Evolutionary conservation across 2,797 vertebrate species (phyloP).

Genomic region (Semaprochilodus insignis): DNA sequence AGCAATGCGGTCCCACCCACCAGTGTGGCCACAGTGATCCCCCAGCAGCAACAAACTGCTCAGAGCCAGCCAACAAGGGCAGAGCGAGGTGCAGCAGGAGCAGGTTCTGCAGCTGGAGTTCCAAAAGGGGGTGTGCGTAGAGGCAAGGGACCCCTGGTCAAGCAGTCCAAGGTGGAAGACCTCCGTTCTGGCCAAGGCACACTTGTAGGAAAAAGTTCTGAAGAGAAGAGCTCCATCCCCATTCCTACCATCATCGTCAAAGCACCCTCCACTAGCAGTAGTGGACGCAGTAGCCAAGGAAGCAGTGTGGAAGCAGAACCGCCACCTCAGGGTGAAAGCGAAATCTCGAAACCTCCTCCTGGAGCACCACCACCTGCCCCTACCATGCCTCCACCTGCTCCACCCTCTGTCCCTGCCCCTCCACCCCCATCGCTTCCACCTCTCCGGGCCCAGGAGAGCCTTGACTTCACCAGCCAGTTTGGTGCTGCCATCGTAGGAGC

Average conservation of each 20-base stretch:
- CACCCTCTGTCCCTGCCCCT: slow-evolving; percentile 75
- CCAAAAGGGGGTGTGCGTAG: slow-evolving; percentile 80
- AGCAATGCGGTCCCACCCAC: slow-evolving; percentile 78
- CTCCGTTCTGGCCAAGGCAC: slow-evolving; percentile 76
- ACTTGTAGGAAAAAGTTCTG: slow-evolving; percentile 78
- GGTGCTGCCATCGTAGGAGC: slow-evolving; percentile 84
- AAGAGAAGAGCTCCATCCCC: slow-evolving; percentile 91
- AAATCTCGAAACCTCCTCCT: slow-evolving; percentile 76
- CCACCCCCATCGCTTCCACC: slow-evolving; percentile 77
- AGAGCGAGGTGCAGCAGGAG: slow-evolving; percentile 72
- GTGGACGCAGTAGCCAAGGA: slow-evolving; percentile 93
- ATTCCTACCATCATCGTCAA: slow-evolving; percentile 96
- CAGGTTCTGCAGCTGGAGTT: slow-evolving; percentile 63
- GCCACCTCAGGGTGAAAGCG: slow-evolving; percentile 70
- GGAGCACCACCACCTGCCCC: slow-evolving; percentile 73
- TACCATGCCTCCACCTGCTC: slow-evolving; percentile 80
- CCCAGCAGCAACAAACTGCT: slow-evolving; percentile 78
- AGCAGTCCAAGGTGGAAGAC: slow-evolving; percentile 92
- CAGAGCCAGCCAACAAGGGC: slow-evolving; percentile 76
- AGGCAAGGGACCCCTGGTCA: slow-evolving; percentile 89
- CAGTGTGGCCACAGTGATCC: slow-evolving; percentile 77
- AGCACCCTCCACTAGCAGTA: slow-evolving; percentile 94
- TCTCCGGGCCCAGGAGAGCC: slow-evolving; percentile 78
- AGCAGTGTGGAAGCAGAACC: slow-evolving; percentile 90
- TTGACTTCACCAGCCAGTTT: slow-evolving; percentile 91